Evolutionary conservation across 2,113 vertebrate genomes (phyloP), one percentile per base, ranked within the genome.

Genomic region (Pteruthius melanotis): DNA sequence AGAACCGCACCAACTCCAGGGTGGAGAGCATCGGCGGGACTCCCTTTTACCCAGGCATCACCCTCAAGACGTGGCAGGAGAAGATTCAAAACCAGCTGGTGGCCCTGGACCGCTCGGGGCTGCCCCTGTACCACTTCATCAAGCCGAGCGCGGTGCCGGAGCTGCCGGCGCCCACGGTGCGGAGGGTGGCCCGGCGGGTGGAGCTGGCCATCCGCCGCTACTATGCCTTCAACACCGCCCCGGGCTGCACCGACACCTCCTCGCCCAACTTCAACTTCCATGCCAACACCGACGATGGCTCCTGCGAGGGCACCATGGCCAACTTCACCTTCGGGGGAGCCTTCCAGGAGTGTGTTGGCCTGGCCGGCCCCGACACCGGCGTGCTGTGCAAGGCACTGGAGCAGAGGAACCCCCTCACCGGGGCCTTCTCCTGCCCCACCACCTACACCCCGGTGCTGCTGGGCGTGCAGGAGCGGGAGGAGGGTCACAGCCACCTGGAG

Each of bases 21-120:
- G 98, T 98, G 15, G 97, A 98, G 84, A 99, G 99, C 94, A 91
- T 99, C 0, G 99, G 99, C 0, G 98, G 99, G 11, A 30, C 59
- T 23, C 98, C 98, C 3, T 99, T 99, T 76, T 99, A 99, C 91
- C 99, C 99, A 2, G 99, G 99, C 13, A 99, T 99, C 95, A 99
- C 98, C 52, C 97, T 99, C 72, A 97, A 99, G 97, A 97, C 93
- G 56, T 99, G 99, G 99, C 99, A 99, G 91, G 98, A 99, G 84
- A 97, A 94, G 42, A 99, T 97, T 49, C 74, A 59, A 44, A 99
- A 99, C 97, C 98, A 99, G 93, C 97, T 99, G 89, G 98, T 99
- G 88, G 98, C 98, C 42, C 96, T 99, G 1, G 99, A 99, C 91
- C 98, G 99, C 12, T 97, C 96, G 0, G 99, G 99, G n/a, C 85